A percentile compares a stretch with the other conserved stretches of the same genome.
Evolutionary conservation across 2,888 invertebrate genomes (phyloP).

Genomic region (Mimachlamys varia): DNA sequence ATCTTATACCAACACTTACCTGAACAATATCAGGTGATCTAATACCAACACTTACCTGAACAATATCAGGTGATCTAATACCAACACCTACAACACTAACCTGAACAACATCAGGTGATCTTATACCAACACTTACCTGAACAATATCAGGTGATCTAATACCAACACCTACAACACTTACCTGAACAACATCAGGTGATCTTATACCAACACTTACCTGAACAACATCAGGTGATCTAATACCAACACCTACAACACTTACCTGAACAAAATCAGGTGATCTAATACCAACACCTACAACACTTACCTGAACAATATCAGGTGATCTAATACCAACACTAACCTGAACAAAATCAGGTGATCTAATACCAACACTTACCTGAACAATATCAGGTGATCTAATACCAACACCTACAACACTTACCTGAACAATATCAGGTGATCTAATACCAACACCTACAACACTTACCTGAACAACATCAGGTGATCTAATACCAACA

Average conservation of each 20-base stretch:
- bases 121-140: conserved; percentile 42
- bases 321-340: conserved; percentile 56
- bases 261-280: background rate
- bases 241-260: background rate
- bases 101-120: conserved; percentile 68
- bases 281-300: background rate
- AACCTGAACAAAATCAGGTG: background rate
- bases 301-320: conserved; percentile 69
- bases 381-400: background rate
- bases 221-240: background rate
- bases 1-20: background rate
- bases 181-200: conserved; percentile 57
- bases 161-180: conserved; percentile 42
- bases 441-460: no score
- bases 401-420: background rate
- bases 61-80: background rate
- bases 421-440: no score
- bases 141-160: background rate
- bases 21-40: background rate
- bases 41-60: background rate
- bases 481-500: conserved; percentile 58
- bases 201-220: background rate
- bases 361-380: background rate
- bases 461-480: no score
- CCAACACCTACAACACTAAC: conserved; percentile 51